These are phyloP conservation scores for Neoitamus cyanurus DNA, from an alignment of 2,888 invertebrate species.

Conservation along the genomic window DNA sequence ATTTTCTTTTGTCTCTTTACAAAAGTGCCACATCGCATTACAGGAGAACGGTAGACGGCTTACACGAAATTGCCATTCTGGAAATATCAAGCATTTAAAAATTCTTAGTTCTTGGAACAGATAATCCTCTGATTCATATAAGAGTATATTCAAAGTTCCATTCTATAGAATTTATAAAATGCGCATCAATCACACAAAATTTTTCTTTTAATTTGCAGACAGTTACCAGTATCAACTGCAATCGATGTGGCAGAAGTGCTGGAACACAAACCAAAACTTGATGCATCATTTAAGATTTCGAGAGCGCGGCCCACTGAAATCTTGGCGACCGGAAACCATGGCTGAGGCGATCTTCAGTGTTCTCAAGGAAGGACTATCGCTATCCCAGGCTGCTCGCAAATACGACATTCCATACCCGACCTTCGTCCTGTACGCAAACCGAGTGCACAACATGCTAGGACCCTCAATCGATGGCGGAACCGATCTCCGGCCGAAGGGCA, in stretches of 20 bases:
- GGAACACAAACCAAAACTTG: conserved; percentile 92
- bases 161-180: not conserved
- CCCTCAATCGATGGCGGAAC: conserved; percentile 92
- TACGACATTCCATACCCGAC: conserved; percentile 96
- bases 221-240: conserved; percentile 95
- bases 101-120: no score
- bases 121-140: no score
- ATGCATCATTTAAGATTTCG: conserved; percentile 92
- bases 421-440: conserved; percentile 91
- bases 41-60: no score
- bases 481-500: conserved; percentile 90
- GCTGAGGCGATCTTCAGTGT: conserved; percentile 94
- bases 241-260: conserved; percentile 96
- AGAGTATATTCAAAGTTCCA: no score
- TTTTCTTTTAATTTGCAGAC: conserved; percentile 71
- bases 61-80: no score
- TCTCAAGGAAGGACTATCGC: conserved; percentile 86
- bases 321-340: conserved; percentile 95
- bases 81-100: no score
- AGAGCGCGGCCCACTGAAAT: conserved; percentile 90
- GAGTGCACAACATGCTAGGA: conserved; percentile 93
- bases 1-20: no score
- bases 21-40: no score
- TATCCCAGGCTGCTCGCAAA: conserved; percentile 91
- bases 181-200: not conserved